phyloP scores from a whole-genome alignment of 2,797 vertebrate genomes.

The Cygnus olor region DNA sequence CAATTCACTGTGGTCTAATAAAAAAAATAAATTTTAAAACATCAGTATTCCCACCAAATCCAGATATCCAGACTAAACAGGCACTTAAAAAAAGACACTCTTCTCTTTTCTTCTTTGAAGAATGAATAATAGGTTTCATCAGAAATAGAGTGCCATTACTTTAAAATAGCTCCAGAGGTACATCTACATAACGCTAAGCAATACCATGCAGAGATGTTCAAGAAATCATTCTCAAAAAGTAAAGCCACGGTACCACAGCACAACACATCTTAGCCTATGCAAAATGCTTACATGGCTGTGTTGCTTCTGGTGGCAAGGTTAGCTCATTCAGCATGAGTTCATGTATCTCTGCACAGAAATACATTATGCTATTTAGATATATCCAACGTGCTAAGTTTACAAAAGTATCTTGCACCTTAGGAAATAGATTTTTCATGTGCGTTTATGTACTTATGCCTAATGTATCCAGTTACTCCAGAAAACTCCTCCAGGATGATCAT shows the following conservation, averaged over 20 bases:
- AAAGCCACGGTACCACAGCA: neutral
- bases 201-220: accelerated
- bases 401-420: neutral
- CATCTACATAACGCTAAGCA: neutral
- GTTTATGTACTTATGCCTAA: neutral
- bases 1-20: conserved; percentile 13
- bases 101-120: neutral
- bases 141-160: neutral
- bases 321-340: neutral
- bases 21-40: conserved; percentile 6
- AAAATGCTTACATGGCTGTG: neutral
- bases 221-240: neutral
- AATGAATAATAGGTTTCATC: conserved; percentile 24
- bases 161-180: neutral
- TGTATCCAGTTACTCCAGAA: neutral
- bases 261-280: neutral
- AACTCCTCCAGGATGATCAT: neutral
- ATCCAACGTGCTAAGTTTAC: neutral
- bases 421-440: neutral
- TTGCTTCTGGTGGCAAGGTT: neutral
- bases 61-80: neutral
- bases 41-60: conserved; percentile 59
- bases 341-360: neutral
- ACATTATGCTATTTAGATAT: neutral
- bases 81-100: neutral